These are phyloP conservation scores for Bubo scandiacus DNA, from an alignment of 2,113 vertebrate species.

Conservation along the genomic window DNA sequence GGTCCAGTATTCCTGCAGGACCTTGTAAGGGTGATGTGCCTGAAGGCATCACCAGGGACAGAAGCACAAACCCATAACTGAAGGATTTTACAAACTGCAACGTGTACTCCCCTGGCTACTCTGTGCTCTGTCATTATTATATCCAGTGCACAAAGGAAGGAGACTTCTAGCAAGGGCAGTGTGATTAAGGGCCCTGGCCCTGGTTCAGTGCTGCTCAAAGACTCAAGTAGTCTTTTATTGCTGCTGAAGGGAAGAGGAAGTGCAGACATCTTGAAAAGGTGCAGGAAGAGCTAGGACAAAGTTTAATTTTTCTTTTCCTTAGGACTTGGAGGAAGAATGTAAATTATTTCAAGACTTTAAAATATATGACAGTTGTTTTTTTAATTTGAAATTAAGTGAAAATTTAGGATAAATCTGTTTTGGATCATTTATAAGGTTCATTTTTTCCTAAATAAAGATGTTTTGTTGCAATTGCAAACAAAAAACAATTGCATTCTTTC, in stretches of 20 bases:
- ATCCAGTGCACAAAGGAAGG: neutral
- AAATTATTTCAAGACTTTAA: neutral
- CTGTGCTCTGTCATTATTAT: neutral
- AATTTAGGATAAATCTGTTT: neutral
- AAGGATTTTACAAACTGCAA: neutral
- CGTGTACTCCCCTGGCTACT: neutral
- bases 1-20: neutral
- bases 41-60: neutral
- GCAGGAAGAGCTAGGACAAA: neutral
- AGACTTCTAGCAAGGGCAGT: neutral
- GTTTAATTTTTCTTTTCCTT: neutral
- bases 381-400: neutral
- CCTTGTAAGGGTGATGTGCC: accelerated
- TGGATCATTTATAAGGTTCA: neutral
- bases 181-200: neutral
- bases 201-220: neutral
- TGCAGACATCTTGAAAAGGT: neutral
- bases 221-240: neutral
- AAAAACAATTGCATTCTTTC: neutral
- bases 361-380: neutral
- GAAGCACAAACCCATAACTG: neutral
- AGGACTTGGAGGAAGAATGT: neutral
- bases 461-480: neutral
- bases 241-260: neutral
- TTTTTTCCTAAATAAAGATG: neutral